A percentile compares a stretch with the other conserved stretches of the same genome.
Conservation (phyloP, 2,797 vertebrate genomes). For the Jordanella pulchra region DNA sequence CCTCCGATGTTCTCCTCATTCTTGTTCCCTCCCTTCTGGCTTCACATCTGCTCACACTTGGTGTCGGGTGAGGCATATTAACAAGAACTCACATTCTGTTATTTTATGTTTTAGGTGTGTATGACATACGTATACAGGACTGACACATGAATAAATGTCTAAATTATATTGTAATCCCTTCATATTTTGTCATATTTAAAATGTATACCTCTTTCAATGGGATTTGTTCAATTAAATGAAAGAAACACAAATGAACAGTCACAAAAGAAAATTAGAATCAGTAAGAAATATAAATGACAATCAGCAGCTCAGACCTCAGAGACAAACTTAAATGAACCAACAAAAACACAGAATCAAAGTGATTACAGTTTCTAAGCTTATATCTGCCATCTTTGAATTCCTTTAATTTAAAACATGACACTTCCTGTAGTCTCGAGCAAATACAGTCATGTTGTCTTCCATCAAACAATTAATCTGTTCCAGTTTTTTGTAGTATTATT, state of each 20-base stretch:
- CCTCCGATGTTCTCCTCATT: constrained; percentile 77
- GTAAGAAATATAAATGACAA: background rate
- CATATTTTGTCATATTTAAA: background rate
- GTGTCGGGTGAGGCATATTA: constrained; percentile 72
- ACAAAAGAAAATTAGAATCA: background rate
- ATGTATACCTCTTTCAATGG: background rate
- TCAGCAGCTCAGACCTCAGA: background rate
- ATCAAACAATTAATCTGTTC: no score
- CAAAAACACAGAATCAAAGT: background rate
- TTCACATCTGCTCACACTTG: constrained; percentile 81
- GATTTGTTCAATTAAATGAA: background rate
- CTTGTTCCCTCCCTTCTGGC: constrained; percentile 78
- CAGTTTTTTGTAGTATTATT: no score
- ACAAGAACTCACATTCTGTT: background rate
- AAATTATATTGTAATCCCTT: background rate
- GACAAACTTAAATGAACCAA: background rate
- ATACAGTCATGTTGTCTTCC: no score
- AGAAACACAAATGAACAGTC: background rate
- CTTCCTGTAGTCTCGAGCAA: no score
- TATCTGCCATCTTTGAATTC: no score
- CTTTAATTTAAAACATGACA: no score
- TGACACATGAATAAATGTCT: background rate
- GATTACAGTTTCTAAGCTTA: no score
- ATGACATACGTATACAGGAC: background rate
- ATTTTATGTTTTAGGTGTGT: background rate